Percentiles rank a stretch among this genome's conserved stretches.
phyloP scores from a whole-genome alignment of 2,888 invertebrate genomes.

The Nephrotoma guestfalica region DNA sequence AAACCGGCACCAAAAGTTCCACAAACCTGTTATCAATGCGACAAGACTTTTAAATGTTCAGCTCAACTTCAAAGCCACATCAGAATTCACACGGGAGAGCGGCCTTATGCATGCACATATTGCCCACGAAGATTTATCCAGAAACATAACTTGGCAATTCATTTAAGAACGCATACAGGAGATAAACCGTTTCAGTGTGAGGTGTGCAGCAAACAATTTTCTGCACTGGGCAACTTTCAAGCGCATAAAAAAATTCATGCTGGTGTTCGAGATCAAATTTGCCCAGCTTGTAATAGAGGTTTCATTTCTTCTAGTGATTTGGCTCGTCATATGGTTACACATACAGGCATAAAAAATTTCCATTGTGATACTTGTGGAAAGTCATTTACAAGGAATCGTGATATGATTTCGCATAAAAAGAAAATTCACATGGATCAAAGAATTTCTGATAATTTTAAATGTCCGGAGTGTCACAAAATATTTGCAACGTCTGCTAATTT shows the following conservation, averaged over 20 bases:
- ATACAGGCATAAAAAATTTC: constrained; percentile 40
- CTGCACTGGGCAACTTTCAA: constrained; percentile 44
- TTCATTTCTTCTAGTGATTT: constrained; percentile 46
- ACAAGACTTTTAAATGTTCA: constrained; percentile 44
- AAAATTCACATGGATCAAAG: constrained; percentile 25
- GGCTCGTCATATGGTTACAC: constrained; percentile 43
- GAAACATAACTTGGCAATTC: constrained; percentile 45
- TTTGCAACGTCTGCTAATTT: constrained; percentile 27
- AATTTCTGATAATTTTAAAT: constrained; percentile 25
- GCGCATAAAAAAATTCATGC: constrained; percentile 48
- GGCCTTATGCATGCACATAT: constrained; percentile 40
- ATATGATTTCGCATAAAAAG: constrained; percentile 32
- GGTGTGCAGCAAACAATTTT: constrained; percentile 45
- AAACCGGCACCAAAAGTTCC: constrained; percentile 43
- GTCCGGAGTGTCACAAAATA: constrained; percentile 30
- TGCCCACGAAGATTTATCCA: constrained; percentile 43
- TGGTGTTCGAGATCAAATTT: constrained; percentile 44
- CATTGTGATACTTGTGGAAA: constrained; percentile 43
- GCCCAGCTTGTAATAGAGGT: constrained; percentile 41
- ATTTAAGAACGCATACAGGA: constrained; percentile 40
- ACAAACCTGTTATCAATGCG: constrained; percentile 42
- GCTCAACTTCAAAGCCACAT: constrained; percentile 47
- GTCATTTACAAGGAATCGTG: constrained; percentile 39
- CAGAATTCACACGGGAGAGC: constrained; percentile 34
- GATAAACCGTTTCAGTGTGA: constrained; percentile 48